Base-by-base conservation (phyloP, 2,888 invertebrate genomes). In the Drosophila fungiperda region DNA sequence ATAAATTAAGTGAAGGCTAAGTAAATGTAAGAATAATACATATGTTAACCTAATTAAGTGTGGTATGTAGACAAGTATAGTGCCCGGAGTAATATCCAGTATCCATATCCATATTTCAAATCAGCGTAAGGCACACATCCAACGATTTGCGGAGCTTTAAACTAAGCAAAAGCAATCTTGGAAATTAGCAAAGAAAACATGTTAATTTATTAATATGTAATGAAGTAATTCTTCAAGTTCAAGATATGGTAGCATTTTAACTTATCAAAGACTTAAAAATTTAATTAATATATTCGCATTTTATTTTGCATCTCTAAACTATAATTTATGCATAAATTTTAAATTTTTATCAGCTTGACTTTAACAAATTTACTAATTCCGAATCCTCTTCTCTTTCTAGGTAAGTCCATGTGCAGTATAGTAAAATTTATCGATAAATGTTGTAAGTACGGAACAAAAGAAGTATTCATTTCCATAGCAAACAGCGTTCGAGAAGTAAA, bases 371-470 rank as follows among this genome's bases (percentile, higher is more conserved):
- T 15, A 2, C 8, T 12, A 20, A 57, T 55, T 66, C 45, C 5
- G 6, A 8, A 1, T 33, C 7, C 33, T 26, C 48, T 32, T 73
- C 42, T 84, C 65, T 58, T 87, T 89, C 2, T 65, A 89, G 88
- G 84, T 89, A 89, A 89, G 90, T 89, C 57, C 12, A 73, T 50
- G 12, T 33, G 15, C n/a, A 61, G 61, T 20, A 32, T 42, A 45
- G n/a, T 4, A 12, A 38, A 54, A 23, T 17, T 3, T 52, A 48
- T 52, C 26, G 57, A 29, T 57, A 69, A 69, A 64, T 66, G 68
- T 58, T 67, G 84, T 84, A 79, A 89, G 84, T 89, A 79, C 83
- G 68, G 68, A 63, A 49, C 61, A 29, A 23, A 61, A 45, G 20
- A 23, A 61, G 36, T 32, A 45, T 58, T 55, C 32, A 65, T 67